Evolutionary conservation across 2,888 invertebrate genomes (phyloP), one percentile per base, ranked within the genome.

Genomic region (Axea sp.): DNA sequence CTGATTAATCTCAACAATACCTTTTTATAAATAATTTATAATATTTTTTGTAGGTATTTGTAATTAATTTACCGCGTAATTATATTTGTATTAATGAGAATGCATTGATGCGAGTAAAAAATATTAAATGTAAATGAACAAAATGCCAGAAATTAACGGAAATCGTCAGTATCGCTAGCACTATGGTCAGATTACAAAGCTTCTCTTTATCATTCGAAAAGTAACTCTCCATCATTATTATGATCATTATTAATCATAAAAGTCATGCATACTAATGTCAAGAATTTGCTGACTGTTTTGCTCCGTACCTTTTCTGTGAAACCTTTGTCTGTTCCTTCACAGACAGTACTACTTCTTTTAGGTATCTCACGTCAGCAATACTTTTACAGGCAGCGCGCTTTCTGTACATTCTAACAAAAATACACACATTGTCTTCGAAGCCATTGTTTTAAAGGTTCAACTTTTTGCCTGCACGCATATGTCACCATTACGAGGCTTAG

Each of bases 341-440:
- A 60, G 59, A 53, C 37, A 67, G 37, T 37, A 59, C 59, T 51
- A 47, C 55, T 67, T 67, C 65, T 67, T 73, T 55, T 60, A n/a
- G 22, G 30, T 2, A 3, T 12, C 39, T 28, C 59, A 14, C 49
- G 57, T 51, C 28, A 41, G 57, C 49, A 39, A 64, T 65, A 59
- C 49, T 60, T 53, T 73, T 33, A 24, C 43, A 6, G 31, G 35
- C n/a, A 41, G 43, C 49, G 33, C 9, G 30, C 33, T 24, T 59
- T 12, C 30, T 6, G 37, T 33, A 57, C 55, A 71, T 71, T 73
- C 43, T 74, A 62, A 73, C 76, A 77, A 77, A 81, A 78, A 31
- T 82, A 80, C 79, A 79, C 81, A 79, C 77, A 82, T 83, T 83
- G 83, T 83, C 81, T 77, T 68, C 33, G 41, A 62, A 53, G 35